Evolutionary conservation across 2,888 invertebrate species (phyloP).

Genomic region (Apoderus coryli): DNA sequence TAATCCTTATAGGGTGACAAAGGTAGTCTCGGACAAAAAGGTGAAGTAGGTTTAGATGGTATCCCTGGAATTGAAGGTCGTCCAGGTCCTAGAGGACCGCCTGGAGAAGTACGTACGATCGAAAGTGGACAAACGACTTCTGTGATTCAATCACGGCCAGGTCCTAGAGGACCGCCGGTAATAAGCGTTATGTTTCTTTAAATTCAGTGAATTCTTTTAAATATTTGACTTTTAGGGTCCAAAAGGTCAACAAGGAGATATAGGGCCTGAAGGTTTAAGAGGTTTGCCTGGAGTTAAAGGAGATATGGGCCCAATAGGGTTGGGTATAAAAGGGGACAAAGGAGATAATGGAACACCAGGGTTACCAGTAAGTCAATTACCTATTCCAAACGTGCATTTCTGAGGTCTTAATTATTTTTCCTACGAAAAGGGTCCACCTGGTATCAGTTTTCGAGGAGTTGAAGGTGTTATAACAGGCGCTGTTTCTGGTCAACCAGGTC

Average conservation of each 20-base stretch:
- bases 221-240: conserved; percentile 22
- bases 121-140: conserved; percentile 13
- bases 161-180: conserved; percentile 17
- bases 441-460: too few species aligned
- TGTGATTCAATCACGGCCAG: too few species aligned
- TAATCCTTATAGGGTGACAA: conserved; percentile 24
- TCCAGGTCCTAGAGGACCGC: conserved; percentile 18
- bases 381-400: neutral
- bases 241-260: conserved; percentile 25
- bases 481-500: conserved; percentile 30
- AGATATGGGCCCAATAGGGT: conserved; percentile 4
- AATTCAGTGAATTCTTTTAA: conserved; percentile 1
- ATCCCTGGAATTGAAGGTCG: conserved; percentile 20
- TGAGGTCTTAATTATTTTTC: neutral
- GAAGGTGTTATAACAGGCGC: too few species aligned
- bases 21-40: conserved; percentile 32
- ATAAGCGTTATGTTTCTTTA: conserved; percentile 11
- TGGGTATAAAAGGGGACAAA: conserved; percentile 9
- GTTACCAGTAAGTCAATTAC: conserved; percentile 17
- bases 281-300: conserved; percentile 10
- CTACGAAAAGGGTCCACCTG: conserved; percentile 34
- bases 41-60: conserved; percentile 27
- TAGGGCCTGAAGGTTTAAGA: conserved; percentile 18
- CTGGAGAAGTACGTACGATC: conserved; percentile 17
- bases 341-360: conserved; percentile 31